Conservation (phyloP, 2,888 invertebrate genomes). For the Cerastis rubricosa region DNA sequence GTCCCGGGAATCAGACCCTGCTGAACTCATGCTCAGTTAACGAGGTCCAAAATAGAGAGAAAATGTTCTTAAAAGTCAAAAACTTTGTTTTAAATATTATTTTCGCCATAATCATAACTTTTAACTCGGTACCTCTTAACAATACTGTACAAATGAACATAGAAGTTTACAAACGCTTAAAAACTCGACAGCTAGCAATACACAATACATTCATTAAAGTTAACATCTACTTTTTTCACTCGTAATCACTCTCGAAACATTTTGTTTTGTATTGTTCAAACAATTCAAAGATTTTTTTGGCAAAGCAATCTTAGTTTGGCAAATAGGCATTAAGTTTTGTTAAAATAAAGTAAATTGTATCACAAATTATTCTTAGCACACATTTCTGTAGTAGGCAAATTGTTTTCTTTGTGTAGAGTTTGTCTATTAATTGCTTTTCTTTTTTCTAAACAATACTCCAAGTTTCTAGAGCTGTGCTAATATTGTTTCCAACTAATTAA, state of each 20-base stretch:
- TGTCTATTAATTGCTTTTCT: slow-evolving; percentile 6
- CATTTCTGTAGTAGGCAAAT: slow-evolving; percentile 23
- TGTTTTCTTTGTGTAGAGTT: slow-evolving; percentile 25
- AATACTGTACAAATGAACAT: slow-evolving; percentile 24
- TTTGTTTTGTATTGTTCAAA: slow-evolving; percentile 35
- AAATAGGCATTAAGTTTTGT: slow-evolving; percentile 43
- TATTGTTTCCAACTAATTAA: slow-evolving; percentile 18
- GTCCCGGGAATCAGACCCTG: no score
- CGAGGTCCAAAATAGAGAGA: not conserved
- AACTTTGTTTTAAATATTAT: not conserved
- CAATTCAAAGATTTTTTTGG: slow-evolving; percentile 21
- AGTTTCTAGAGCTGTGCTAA: not conserved
- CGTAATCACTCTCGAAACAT: slow-evolving; percentile 28
- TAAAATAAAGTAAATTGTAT: slow-evolving; percentile 34
- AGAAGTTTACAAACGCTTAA: slow-evolving; percentile 19
- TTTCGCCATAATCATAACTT: slow-evolving; percentile 3
- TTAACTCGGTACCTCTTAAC: not conserved
- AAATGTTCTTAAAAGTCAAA: no score
- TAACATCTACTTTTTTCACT: slow-evolving; percentile 18
- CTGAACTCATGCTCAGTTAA: no score
- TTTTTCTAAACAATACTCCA: slow-evolving; percentile 10
- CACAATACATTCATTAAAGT: slow-evolving; percentile 35
- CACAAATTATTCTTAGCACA: slow-evolving; percentile 17
- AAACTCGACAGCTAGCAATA: slow-evolving; percentile 5
- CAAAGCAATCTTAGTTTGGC: slow-evolving; percentile 40